Percentiles rank a stretch among this genome's conserved stretches.
These are phyloP conservation scores for Addax nasomaculatus DNA, from an alignment of 2,113 vertebrate species.

Conservation along the genomic window DNA sequence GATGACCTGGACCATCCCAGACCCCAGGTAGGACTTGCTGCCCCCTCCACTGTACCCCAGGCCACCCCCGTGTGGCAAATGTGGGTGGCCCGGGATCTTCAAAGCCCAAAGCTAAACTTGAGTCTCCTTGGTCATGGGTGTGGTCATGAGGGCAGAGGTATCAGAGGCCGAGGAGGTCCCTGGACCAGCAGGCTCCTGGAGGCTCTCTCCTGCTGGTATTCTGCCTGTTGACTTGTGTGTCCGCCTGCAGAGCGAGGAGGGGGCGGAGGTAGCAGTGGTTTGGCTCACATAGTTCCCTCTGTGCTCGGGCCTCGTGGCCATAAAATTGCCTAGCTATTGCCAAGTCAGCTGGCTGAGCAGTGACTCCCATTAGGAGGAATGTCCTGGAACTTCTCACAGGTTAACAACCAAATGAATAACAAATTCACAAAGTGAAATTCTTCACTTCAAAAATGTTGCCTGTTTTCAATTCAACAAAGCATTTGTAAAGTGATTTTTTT, in stretches of 20 bases:
- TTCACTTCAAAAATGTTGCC: background rate
- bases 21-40: background rate
- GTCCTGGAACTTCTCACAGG: background rate
- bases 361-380: background rate
- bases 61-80: too few relatives aligned
- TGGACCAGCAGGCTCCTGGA: background rate
- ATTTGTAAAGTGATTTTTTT: background rate
- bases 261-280: rapidly evolving
- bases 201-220: background rate
- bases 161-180: background rate
- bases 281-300: background rate
- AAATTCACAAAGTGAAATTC: background rate
- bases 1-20: rapidly evolving
- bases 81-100: background rate
- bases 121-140: too few relatives aligned
- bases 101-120: background rate
- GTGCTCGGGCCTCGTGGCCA: too few relatives aligned
- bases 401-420: background rate
- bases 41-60: background rate
- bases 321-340: rapidly evolving
- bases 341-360: background rate
- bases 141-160: background rate
- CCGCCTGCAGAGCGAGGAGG: rapidly evolving
- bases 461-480: background rate
- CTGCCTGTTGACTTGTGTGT: background rate